phyloP scores from a whole-genome alignment of 2,888 invertebrate genomes.

The Tiphia femorata region DNA sequence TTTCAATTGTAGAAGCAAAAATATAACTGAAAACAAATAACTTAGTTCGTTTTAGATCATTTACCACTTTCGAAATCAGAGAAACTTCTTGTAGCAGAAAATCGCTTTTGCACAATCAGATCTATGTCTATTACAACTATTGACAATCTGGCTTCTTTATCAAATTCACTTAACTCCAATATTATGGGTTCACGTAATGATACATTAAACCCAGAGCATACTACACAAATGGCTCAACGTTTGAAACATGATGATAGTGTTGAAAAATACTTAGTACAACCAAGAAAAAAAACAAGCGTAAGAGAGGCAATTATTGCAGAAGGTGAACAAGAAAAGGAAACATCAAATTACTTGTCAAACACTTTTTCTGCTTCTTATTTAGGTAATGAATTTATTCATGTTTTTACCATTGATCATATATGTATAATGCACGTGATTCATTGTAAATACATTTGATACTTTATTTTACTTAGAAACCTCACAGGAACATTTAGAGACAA shows the following conservation, averaged over 20 bases:
- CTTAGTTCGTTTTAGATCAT: constrained; percentile 73
- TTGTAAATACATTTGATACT: constrained; percentile 3
- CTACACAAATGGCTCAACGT: constrained; percentile 22
- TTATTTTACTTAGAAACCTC: constrained; percentile 55
- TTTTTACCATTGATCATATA: neutral
- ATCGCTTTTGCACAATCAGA: constrained; percentile 50
- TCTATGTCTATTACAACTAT: constrained; percentile 38
- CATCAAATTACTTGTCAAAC: constrained; percentile 42
- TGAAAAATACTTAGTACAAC: constrained; percentile 35
- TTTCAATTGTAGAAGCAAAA: neutral
- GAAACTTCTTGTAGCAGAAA: constrained; percentile 65
- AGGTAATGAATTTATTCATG: constrained; percentile 33
- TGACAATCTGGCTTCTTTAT: constrained; percentile 35
- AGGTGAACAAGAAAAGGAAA: constrained; percentile 67
- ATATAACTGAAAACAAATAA: neutral
- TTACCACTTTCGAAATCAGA: constrained; percentile 71
- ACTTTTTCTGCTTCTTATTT: constrained; percentile 49
- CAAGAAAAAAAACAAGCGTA: constrained; percentile 60
- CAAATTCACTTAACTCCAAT: constrained; percentile 41
- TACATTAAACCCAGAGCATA: too few relatives aligned
- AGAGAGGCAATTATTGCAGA: constrained; percentile 68
- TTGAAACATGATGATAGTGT: constrained; percentile 30
- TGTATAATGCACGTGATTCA: neutral
- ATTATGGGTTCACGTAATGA: constrained; percentile 5
- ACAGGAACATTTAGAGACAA: constrained; percentile 72